phyloP scores from a whole-genome alignment of 2,113 vertebrate species.

The Mellivora capensis region DNA sequence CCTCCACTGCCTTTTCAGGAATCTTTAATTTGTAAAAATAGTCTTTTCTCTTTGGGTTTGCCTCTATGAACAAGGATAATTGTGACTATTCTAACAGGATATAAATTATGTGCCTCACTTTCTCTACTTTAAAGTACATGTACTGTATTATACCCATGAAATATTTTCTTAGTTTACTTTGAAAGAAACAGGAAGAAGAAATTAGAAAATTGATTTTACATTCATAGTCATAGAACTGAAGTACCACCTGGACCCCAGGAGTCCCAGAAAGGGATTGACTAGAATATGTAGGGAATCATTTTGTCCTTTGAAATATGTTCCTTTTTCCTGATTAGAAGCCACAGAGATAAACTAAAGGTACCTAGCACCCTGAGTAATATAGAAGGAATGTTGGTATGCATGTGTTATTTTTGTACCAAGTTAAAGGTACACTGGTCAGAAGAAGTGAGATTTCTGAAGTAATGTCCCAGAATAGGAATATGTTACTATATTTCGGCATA shows the following conservation, averaged over 20 bases:
- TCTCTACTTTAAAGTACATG: not conserved
- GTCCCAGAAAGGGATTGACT: not conserved
- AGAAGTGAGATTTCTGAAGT: not conserved
- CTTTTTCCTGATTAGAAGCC: not conserved
- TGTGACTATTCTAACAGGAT: not conserved
- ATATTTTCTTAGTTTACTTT: not conserved
- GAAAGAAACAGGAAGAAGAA: not conserved
- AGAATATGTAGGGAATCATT: not conserved
- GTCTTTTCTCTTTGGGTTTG: not conserved
- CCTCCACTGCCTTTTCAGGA: not conserved
- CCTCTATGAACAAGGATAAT: not conserved
- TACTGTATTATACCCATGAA: not conserved
- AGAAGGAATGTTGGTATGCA: not conserved
- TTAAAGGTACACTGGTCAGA: not conserved
- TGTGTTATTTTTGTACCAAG: not conserved
- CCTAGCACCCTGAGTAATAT: not conserved
- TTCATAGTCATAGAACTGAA: not conserved
- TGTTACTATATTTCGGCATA: not conserved
- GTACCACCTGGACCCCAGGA: not conserved
- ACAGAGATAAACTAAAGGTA: not conserved
- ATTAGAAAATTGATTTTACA: not conserved
- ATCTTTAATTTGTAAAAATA: not conserved
- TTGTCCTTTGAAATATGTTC: not conserved
- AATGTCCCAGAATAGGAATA: not conserved
- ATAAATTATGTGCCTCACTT: not conserved